Percentiles rank a stretch among this genome's conserved stretches.
These are phyloP conservation scores for Hoplodrina blanda DNA, from an alignment of 2,888 invertebrate genomes.

Conservation along the genomic window DNA sequence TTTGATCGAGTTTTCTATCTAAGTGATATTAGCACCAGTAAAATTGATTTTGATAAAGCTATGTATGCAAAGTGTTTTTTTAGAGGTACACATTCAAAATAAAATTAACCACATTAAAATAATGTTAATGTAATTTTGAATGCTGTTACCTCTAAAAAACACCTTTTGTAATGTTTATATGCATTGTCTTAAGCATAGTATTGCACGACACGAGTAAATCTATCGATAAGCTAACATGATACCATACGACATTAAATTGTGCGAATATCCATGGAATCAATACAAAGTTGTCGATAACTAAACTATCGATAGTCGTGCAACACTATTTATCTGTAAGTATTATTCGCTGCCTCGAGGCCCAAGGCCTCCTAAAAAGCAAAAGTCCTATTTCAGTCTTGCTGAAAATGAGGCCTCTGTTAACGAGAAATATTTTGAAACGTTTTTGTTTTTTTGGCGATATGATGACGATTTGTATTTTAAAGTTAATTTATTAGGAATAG, in stretches of 20 bases:
- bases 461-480: not conserved
- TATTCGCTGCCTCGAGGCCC: not conserved
- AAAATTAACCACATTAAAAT: too few relatives aligned
- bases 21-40: slow-evolving; percentile 68
- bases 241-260: too few relatives aligned
- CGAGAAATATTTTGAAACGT: not conserved
- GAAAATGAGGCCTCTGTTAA: slow-evolving; percentile 17
- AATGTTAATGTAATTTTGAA: too few relatives aligned
- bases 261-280: too few relatives aligned
- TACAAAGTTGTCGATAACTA: not conserved
- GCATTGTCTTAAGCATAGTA: slow-evolving; percentile 4
- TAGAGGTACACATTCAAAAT: too few relatives aligned
- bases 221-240: not conserved
- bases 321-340: not conserved
- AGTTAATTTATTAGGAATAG: not conserved
- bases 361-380: slow-evolving; percentile 8
- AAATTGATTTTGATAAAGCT: slow-evolving; percentile 59
- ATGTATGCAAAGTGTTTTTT: slow-evolving; percentile 10
- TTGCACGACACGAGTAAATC: slow-evolving; percentile 4
- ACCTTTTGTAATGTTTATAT: slow-evolving; percentile 7
- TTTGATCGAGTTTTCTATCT: slow-evolving; percentile 39
- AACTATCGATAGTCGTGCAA: slow-evolving; percentile 11
- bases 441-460: not conserved
- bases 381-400: slow-evolving; percentile 33
- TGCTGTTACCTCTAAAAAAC: too few relatives aligned